Evolutionary conservation across 2,113 vertebrate species (phyloP).

Genomic region (Microtus ochrogaster): DNA sequence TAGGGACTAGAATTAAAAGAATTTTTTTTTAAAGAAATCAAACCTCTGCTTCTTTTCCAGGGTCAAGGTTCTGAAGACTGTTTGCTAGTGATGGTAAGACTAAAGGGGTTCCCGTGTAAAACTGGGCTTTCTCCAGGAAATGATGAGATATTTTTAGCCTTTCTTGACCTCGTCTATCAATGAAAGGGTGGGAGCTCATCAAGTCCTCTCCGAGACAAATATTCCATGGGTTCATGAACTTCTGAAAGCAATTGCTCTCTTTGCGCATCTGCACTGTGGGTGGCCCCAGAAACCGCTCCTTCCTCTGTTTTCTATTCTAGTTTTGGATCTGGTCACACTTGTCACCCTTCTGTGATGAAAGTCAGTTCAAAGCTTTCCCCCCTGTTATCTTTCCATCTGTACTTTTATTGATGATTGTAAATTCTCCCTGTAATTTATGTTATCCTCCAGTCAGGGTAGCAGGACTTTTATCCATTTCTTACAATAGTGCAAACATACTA

Average conservation of each 20-base stretch:
- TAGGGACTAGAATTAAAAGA: conserved; percentile 42
- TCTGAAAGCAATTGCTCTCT: neutral
- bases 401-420: conserved; percentile 12
- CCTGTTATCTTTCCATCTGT: neutral
- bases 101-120: neutral
- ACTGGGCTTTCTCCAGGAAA: neutral
- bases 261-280: neutral
- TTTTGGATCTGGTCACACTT: neutral
- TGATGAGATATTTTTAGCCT: neutral
- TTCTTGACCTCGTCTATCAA: neutral
- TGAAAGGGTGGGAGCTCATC: neutral
- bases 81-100: neutral
- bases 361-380: neutral
- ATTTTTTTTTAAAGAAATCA: conserved; percentile 20
- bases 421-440: neutral
- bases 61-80: neutral
- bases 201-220: neutral
- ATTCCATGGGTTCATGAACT: neutral
- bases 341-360: neutral
- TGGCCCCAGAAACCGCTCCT: neutral
- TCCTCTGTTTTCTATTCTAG: neutral
- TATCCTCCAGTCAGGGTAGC: neutral
- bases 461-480: neutral
- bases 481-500: neutral
- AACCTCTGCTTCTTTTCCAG: conserved; percentile 7